A percentile compares a stretch with the other conserved stretches of the same genome.
These are phyloP conservation scores for Aselliscus stoliczkanus DNA, from an alignment of 2,797 vertebrate species.

Conservation along the genomic window DNA sequence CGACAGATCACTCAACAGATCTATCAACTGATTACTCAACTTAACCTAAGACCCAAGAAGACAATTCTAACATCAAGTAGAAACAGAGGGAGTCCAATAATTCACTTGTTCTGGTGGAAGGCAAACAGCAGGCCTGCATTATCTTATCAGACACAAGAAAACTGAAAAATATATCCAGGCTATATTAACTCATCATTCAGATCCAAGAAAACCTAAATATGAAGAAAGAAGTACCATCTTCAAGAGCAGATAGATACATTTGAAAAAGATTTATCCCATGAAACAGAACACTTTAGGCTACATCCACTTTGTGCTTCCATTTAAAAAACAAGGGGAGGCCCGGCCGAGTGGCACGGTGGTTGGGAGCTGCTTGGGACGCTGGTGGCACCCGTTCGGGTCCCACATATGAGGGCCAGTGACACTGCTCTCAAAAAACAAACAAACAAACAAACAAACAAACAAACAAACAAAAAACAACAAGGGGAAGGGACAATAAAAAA, in stretches of 20 bases:
- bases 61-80: not conserved
- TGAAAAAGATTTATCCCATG: not conserved
- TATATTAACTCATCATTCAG: not conserved
- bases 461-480: too few species aligned
- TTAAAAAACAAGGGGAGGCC: too few species aligned
- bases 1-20: not conserved
- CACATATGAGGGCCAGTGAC: too few species aligned
- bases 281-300: not conserved
- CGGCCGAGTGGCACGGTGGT: too few species aligned
- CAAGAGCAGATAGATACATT: not conserved
- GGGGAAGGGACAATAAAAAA: not conserved
- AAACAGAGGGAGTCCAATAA: not conserved
- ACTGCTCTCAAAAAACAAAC: too few species aligned
- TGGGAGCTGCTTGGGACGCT: too few species aligned
- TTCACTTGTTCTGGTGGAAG: not conserved
- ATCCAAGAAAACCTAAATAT: not conserved
- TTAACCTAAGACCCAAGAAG: not conserved
- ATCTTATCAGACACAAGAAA: not conserved
- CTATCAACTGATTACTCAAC: not conserved
- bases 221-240: not conserved
- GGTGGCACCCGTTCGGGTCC: too few species aligned
- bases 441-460: too few species aligned
- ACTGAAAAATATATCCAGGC: not conserved
- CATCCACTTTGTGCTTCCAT: not conserved
- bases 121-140: not conserved